Evolutionary conservation across 2,888 invertebrate genomes (phyloP), one percentile per base, ranked within the genome.

Genomic region (Didymodactylos carnosus): DNA sequence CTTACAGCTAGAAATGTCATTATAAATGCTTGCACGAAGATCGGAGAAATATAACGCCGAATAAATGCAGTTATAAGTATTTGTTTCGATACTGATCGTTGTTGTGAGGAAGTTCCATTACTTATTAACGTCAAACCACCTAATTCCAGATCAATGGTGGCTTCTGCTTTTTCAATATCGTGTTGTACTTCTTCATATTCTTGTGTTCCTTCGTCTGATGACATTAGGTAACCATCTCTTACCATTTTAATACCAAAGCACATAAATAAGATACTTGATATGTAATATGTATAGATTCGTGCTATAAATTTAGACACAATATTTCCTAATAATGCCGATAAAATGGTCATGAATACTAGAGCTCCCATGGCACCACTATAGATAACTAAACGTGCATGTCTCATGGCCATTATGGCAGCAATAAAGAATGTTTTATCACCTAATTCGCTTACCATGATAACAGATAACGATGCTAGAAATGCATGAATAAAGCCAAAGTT

Each of bases 371-470:
- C 95, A 71, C 95, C 97, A 70, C 88, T 84, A 84, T 97, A 94
- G 35, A 98, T 93, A 72, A 91, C 89, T 25, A 92, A 81, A 78
- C 95, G 86, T 25, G 97, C 90, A 85, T 98, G 94, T 80, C 92
- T 88, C 95, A 98, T 97, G 3, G 98, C 94, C 95, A 98, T 94
- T 77, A 98, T 95, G 78, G 95, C 95, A 40, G 97, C 95, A 80
- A 98, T 98, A 85, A 98, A 98, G 86, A 98, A 98, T 14, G 97
- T 98, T 85, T 97, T 98, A 85, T 98, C 97, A 19, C 95, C 97
- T 75, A 98, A 86, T 85, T 98, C 98, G 0, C 95, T 95, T 71
- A 98, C 94, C 76, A 98, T 87, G 79, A 98, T 97, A 77, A 98
- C 93, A 70, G 94, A 94, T 76, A 97, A 86, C 0, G 95, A 90